Conservation (phyloP, 2,113 vertebrate species). For the Larimichthys polyactis region DNA sequence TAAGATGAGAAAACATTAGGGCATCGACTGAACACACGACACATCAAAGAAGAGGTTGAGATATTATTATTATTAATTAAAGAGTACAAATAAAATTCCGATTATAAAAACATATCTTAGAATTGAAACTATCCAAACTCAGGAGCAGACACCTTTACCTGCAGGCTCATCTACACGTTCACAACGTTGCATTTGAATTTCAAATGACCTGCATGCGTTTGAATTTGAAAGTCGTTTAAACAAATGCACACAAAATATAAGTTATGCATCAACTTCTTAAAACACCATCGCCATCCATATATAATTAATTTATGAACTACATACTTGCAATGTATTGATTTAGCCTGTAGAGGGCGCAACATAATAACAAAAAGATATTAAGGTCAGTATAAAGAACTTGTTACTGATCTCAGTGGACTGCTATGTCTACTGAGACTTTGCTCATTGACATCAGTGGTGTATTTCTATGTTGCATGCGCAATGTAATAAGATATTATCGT, state of each 20-base stretch:
- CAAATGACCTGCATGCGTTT: background rate
- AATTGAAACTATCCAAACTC: background rate
- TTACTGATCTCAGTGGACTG: background rate
- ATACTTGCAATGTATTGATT: constrained; percentile 11
- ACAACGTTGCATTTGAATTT: background rate
- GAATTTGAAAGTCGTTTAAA: background rate
- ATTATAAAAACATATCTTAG: too few species aligned
- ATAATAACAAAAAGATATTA: background rate
- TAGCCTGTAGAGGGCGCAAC: constrained; percentile 66
- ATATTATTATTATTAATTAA: too few species aligned
- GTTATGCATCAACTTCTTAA: background rate
- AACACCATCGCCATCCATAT: background rate
- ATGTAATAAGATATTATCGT: background rate
- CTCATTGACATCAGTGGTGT: too few species aligned
- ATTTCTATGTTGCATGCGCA: background rate
- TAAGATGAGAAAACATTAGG: background rate
- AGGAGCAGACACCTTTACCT: background rate
- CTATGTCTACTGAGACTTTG: too few species aligned
- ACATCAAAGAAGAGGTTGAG: background rate
- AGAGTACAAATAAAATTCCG: background rate
- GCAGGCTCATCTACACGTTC: background rate
- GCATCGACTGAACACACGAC: too few species aligned
- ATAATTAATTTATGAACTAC: background rate
- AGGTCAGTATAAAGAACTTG: background rate
- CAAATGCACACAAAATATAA: background rate